Evolutionary conservation across 53 echinoderm and acorn worm species (phyloP).

Genomic region (Luidia sarsii): DNA sequence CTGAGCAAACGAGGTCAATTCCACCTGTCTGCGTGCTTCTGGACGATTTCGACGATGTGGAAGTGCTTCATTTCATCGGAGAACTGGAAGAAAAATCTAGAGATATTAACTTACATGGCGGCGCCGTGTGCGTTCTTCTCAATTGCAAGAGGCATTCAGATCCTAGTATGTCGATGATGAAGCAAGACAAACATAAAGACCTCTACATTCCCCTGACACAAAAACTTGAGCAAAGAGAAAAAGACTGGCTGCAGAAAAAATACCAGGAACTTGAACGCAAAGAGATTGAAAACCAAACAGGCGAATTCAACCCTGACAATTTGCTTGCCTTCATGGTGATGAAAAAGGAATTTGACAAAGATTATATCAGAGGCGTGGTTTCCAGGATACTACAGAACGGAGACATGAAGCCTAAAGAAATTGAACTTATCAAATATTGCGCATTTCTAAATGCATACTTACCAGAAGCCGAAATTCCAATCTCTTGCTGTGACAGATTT

Average conservation of each 20-base stretch:
- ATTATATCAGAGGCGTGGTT: slow-evolving; percentile 28
- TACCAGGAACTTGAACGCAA: slow-evolving; percentile 39
- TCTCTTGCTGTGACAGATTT: slow-evolving; percentile 73
- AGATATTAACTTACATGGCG: background rate
- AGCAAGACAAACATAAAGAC: background rate
- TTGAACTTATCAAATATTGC: slow-evolving; percentile 66
- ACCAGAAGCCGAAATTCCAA: slow-evolving; percentile 66
- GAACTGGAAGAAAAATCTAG: slow-evolving; percentile 40
- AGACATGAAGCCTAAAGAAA: slow-evolving; percentile 13
- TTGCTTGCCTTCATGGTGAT: slow-evolving; percentile 62
- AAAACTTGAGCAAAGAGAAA: slow-evolving; percentile 18
- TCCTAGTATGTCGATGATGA: background rate
- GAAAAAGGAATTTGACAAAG: slow-evolving; percentile 55
- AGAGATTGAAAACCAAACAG: background rate
- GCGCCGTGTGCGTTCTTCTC: slow-evolving; percentile 56
- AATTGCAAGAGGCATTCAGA: slow-evolving; percentile 54
- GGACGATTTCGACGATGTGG: slow-evolving; percentile 62
- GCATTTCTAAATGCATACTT: slow-evolving; percentile 63
- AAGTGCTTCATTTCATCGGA: slow-evolving; percentile 41
- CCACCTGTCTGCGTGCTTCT: slow-evolving; percentile 57
- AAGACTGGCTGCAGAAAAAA: slow-evolving; percentile 46
- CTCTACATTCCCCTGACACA: slow-evolving; percentile 28
- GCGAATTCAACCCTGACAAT: slow-evolving; percentile 34
- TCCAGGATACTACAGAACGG: slow-evolving; percentile 15
- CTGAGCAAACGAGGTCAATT: background rate